Evolutionary conservation across 1,140 invertebrate genomes (phyloP).

Genomic region (fruit fly (Drosophila melanogaster)): DNA sequence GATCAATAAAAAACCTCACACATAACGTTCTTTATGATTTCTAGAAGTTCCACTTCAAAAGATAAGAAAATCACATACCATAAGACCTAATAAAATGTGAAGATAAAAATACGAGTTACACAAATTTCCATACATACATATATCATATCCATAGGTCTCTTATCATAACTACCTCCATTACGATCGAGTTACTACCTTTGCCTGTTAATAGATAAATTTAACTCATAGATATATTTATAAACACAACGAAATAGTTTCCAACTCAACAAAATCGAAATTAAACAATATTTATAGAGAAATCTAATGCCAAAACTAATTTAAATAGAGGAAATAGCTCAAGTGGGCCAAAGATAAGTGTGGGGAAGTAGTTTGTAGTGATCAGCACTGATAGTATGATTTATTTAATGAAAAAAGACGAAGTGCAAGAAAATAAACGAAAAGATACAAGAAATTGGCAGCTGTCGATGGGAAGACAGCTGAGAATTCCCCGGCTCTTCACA

Average conservation of each 20-base stretch:
- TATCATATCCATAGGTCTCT: slow-evolving; percentile 6
- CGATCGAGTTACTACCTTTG: slow-evolving; percentile 16
- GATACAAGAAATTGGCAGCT: slow-evolving; percentile 29
- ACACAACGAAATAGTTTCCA: slow-evolving; percentile 19
- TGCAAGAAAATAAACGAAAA: slow-evolving; percentile 5
- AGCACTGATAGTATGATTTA: not conserved
- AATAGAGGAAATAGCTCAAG: slow-evolving; percentile 9
- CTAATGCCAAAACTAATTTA: slow-evolving; percentile 2
- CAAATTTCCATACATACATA: slow-evolving; percentile 18
- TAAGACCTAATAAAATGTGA: slow-evolving; percentile 22
- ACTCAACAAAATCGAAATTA: slow-evolving; percentile 9
- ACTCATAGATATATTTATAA: not conserved
- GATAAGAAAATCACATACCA: slow-evolving; percentile 30
- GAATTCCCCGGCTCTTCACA: slow-evolving; percentile 22
- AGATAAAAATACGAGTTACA: slow-evolving; percentile 16
- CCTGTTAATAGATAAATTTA: slow-evolving; percentile 8
- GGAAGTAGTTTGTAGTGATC: slow-evolving; percentile 6
- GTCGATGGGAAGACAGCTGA: slow-evolving; percentile 36
- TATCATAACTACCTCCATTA: slow-evolving; percentile 2
- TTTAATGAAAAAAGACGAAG: slow-evolving; percentile 1
- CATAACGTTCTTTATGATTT: slow-evolving; percentile 11
- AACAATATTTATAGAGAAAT: not conserved
- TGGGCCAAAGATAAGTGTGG: slow-evolving; percentile 24
- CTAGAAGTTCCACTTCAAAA: not conserved
- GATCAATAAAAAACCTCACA: slow-evolving; percentile 20